A percentile compares a stretch with the other conserved stretches of the same genome.
Evolutionary conservation across 2,113 vertebrate genomes (phyloP).

Genomic region (Bos taurus): DNA sequence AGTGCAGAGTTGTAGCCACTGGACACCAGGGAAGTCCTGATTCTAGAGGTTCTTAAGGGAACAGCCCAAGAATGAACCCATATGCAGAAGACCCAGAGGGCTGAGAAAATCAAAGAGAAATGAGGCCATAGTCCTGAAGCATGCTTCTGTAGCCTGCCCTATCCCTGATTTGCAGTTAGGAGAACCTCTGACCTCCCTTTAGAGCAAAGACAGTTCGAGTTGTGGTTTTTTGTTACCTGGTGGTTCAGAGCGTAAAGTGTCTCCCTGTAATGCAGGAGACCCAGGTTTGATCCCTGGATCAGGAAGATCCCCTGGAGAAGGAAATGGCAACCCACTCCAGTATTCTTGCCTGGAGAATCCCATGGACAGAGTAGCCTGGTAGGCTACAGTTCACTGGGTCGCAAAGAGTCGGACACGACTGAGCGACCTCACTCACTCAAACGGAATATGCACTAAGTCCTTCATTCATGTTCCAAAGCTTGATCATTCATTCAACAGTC

Average conservation of each 20-base stretch:
- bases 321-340: too few relatives aligned
- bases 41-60: not conserved
- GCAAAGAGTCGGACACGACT: too few relatives aligned
- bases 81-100: not conserved
- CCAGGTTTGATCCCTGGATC: too few relatives aligned
- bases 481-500: not conserved
- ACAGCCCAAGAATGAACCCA: not conserved
- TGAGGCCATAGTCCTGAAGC: not conserved
- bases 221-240: not conserved
- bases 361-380: too few relatives aligned
- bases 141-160: too few relatives aligned
- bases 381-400: too few relatives aligned
- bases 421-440: not conserved
- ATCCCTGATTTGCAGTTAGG: not conserved
- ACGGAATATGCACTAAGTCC: not conserved
- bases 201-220: not conserved
- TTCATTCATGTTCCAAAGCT: not conserved
- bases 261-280: too few relatives aligned
- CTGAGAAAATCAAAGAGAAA: not conserved
- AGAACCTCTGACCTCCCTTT: not conserved
- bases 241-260: too few relatives aligned
- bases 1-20: not conserved
- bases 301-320: too few relatives aligned
- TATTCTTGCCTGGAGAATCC: too few relatives aligned
- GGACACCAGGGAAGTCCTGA: not conserved